Percentiles rank a stretch among this genome's conserved stretches.
Conservation (phyloP, 2,113 vertebrate species). For the Microtus richardsoni region DNA sequence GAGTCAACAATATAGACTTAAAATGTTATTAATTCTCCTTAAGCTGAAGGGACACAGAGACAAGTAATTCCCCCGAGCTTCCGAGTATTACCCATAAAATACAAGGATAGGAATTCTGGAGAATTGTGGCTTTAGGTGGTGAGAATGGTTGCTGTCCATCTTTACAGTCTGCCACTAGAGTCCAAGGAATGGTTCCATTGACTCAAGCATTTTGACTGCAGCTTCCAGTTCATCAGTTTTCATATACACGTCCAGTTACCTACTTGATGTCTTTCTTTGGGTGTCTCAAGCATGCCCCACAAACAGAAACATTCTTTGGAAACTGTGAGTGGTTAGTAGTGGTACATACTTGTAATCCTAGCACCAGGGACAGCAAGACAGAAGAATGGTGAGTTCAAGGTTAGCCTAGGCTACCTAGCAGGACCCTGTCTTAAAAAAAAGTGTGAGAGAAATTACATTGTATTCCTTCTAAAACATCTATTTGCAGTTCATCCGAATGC, state of each 20-base stretch:
- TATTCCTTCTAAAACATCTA: neutral
- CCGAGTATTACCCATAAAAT: neutral
- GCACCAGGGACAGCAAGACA: neutral
- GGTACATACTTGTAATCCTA: neutral
- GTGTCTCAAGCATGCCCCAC: neutral
- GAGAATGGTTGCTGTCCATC: neutral
- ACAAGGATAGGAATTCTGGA: neutral
- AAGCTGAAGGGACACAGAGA: neutral
- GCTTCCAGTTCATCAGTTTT: neutral
- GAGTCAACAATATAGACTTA: constrained; percentile 26
- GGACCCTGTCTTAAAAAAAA: neutral
- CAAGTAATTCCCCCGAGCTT: neutral
- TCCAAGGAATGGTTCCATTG: neutral
- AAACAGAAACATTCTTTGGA: neutral
- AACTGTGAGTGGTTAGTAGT: neutral
- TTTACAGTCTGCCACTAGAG: neutral
- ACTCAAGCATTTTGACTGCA: neutral
- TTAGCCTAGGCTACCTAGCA: neutral
- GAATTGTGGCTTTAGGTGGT: neutral
- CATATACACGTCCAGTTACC: neutral
- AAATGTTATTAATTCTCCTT: neutral
- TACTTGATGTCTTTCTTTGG: neutral
- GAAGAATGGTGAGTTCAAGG: neutral
- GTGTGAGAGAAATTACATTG: neutral
- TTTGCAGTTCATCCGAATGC: neutral